Conservation (phyloP, 2,113 vertebrate genomes). For the Neodontobutis hainanensis region DNA sequence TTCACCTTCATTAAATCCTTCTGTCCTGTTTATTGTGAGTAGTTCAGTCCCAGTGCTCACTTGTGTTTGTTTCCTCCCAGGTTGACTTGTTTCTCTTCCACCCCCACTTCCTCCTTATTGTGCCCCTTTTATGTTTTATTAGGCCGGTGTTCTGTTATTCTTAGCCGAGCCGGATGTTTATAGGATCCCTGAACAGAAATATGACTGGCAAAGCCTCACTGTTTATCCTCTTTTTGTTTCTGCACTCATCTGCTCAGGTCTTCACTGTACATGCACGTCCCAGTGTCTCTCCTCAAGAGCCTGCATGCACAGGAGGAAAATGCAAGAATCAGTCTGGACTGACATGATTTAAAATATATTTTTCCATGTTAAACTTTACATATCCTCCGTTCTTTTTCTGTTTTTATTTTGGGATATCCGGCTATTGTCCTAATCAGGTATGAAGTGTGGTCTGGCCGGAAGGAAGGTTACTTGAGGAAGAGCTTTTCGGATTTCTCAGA, state of each 20-base stretch:
- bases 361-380: constrained; percentile 35
- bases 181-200: constrained; percentile 75
- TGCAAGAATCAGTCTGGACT: constrained; percentile 23
- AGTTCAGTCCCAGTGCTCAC: background rate
- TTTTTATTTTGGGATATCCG: constrained; percentile 54
- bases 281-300: constrained; percentile 24
- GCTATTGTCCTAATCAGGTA: constrained; percentile 45
- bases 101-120: constrained; percentile 71
- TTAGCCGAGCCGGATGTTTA: constrained; percentile 84
- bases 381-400: constrained; percentile 33
- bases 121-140: constrained; percentile 78
- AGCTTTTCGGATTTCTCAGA: constrained; percentile 4
- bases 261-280: constrained; percentile 38
- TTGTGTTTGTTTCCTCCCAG: constrained; percentile 53
- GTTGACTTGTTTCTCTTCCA: constrained; percentile 43
- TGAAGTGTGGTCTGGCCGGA: constrained; percentile 5
- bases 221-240: constrained; percentile 74
- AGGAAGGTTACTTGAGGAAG: constrained; percentile 19
- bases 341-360: background rate
- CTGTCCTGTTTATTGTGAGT: too few relatives aligned
- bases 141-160: constrained; percentile 80
- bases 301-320: constrained; percentile 22
- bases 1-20: too few relatives aligned
- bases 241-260: constrained; percentile 56
- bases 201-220: constrained; percentile 74